phyloP scores from a whole-genome alignment of 2,888 invertebrate genomes.

The Tipula vernalis region DNA sequence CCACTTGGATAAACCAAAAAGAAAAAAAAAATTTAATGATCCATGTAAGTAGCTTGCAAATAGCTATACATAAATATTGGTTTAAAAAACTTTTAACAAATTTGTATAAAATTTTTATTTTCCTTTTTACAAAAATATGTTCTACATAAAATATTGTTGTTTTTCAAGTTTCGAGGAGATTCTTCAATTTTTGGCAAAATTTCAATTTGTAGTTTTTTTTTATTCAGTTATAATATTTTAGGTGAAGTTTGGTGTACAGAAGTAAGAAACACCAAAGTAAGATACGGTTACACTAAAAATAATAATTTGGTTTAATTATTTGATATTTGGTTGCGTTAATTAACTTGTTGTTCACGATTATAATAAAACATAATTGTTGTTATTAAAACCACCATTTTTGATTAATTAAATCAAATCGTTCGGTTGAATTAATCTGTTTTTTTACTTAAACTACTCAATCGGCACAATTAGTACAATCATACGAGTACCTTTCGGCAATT shows the following conservation, averaged over 20 bases:
- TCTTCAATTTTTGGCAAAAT: background rate
- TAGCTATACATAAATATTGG: background rate
- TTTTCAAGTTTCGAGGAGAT: background rate
- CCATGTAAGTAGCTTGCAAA: background rate
- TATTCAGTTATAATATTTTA: background rate
- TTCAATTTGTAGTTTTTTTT: background rate
- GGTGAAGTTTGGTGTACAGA: background rate
- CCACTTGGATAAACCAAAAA: background rate
- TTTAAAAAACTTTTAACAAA: background rate
- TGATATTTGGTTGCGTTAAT: background rate
- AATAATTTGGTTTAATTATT: background rate
- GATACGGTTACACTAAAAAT: background rate
- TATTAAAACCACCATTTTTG: too few species aligned
- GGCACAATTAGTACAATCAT: too few species aligned
- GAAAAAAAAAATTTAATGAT: background rate
- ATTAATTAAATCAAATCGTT: too few species aligned
- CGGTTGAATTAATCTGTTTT: too few species aligned
- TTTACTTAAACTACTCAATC: too few species aligned
- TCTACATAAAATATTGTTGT: background rate
- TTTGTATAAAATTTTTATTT: background rate
- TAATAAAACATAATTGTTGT: too few species aligned
- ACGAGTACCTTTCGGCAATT: too few species aligned
- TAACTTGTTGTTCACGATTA: too few species aligned
- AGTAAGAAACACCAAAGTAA: background rate
- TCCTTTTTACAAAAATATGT: background rate